These are phyloP conservation scores for Pagrus major DNA, from an alignment of 2,113 vertebrate genomes.

Conservation along the genomic window DNA sequence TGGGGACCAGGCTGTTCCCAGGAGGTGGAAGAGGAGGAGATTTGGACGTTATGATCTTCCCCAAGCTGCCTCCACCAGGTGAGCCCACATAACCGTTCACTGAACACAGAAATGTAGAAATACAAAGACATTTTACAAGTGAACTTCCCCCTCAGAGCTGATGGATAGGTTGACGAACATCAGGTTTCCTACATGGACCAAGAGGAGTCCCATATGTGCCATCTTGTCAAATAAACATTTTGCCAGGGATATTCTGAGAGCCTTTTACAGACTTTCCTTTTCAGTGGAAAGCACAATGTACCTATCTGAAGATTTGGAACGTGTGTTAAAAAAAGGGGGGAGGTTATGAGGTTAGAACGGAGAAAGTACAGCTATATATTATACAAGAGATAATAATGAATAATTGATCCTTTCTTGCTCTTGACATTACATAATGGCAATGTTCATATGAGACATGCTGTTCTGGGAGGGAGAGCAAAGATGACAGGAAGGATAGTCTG, in stretches of 20 bases:
- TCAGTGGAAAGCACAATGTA: not conserved
- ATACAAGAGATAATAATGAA: constrained; percentile 75
- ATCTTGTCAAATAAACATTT: not conserved
- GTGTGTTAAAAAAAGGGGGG: not conserved
- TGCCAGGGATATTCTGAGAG: not conserved
- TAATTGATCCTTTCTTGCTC: constrained; percentile 67
- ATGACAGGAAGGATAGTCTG: constrained; percentile 18
- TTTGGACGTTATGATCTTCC: constrained; percentile 90
- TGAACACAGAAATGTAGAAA: constrained; percentile 63
- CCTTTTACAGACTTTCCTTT: not conserved
- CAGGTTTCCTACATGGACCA: not conserved
- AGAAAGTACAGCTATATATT: constrained; percentile 63
- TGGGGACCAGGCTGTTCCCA: constrained; percentile 84
- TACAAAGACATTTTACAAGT: not conserved
- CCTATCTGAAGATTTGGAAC: not conserved
- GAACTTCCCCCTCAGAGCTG: not conserved
- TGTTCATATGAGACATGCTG: constrained; percentile 40
- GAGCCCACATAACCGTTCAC: constrained; percentile 91
- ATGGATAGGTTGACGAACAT: constrained; percentile 2
- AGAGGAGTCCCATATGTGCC: not conserved
- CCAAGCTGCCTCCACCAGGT: constrained; percentile 85
- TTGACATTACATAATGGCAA: constrained; percentile 66
- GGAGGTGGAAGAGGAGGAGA: constrained; percentile 88
- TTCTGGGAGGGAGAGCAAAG: constrained; percentile 36
- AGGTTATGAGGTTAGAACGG: not conserved